Base-by-base conservation (phyloP, 2,113 vertebrate species). In the Pandion haliaetus region DNA sequence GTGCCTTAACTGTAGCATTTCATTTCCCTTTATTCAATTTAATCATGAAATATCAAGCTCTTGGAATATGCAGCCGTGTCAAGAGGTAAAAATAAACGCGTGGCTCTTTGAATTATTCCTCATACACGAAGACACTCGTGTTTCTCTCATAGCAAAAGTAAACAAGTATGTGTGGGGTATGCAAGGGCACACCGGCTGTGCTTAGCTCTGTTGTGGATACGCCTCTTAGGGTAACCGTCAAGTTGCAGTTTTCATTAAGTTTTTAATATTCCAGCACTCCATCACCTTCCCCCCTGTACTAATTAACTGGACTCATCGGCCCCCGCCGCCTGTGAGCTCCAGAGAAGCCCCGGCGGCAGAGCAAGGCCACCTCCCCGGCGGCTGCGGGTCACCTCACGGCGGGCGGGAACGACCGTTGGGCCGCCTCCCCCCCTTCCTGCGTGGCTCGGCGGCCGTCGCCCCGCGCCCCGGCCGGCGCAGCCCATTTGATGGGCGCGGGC, bases 81-180 rank as follows among this genome's bases (percentile, higher is more conserved):
- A 54, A 50, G 72, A 78, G 8, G 50, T 29, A 73, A 67, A 89
- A 82, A 69, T 32, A 83, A 80, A 38, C 8, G 8, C 0, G 29
- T 5, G 36, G 14, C 45, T 21, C n/a, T 63, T 14, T 28, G 31
- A 45, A 42, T 28, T 63, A 24, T 6, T 62, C 54, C 73, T 55
- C 31, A 16, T 4, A 17, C 34, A 16, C 12, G 0, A 23, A 58
- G 40, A 6, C 31, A 17, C 44, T 59, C 3, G 3, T 23, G 62
- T 26, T 54, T 38, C 55, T 32, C 45, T 59, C 34, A 5, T 0
- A 26, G 42, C 34, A 72, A 28, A 55, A 1, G 6, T 14, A 17
- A 50, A 28, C 17, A n/a, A 29, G 26, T 1, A 13, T 0, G 3
- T 10, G 1, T 0, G 25, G 40, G 28, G 42, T 15, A 15, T 0